A percentile compares a stretch with the other conserved stretches of the same genome.
Evolutionary conservation across 2,797 vertebrate genomes (phyloP).

Genomic region (Todus mexicanus): DNA sequence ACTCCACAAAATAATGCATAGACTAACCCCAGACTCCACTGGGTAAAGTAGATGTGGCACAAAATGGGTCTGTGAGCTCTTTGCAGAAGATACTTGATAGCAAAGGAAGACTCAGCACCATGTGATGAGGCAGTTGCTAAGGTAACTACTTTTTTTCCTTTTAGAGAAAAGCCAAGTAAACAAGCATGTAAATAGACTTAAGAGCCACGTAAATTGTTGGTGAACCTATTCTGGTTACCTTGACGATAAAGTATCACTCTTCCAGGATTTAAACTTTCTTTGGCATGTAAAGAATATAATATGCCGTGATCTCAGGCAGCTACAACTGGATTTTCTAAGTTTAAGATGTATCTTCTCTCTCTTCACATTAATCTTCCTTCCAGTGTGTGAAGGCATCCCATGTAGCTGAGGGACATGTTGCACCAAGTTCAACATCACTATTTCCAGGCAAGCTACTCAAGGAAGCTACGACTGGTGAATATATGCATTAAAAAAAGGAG

Average conservation of each 20-base stretch:
- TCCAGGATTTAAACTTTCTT: slow-evolving; percentile 56
- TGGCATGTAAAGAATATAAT: background rate
- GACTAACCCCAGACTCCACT: background rate
- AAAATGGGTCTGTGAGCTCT: background rate
- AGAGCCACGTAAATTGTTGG: slow-evolving; percentile 73
- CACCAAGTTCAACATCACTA: background rate
- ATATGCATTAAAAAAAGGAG: background rate
- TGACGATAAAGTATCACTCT: slow-evolving; percentile 68
- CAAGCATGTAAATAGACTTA: slow-evolving; percentile 75
- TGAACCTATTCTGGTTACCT: slow-evolving; percentile 75
- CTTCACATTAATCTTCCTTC: background rate
- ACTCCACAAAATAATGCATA: background rate
- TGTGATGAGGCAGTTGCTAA: slow-evolving; percentile 70
- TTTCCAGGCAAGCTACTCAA: background rate
- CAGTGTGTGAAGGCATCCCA: background rate
- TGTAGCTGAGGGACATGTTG: background rate
- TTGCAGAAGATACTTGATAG: slow-evolving; percentile 48
- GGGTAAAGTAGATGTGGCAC: background rate
- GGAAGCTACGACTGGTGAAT: background rate
- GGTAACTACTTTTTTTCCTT: slow-evolving; percentile 69
- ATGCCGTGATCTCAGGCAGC: background rate
- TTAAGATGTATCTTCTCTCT: background rate
- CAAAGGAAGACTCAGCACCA: slow-evolving; percentile 30
- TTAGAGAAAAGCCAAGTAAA: slow-evolving; percentile 74
- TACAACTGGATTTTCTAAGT: background rate